Evolutionary conservation across 2,113 vertebrate species (phyloP).

Genomic region (Ictidomys tridecemlineatus): DNA sequence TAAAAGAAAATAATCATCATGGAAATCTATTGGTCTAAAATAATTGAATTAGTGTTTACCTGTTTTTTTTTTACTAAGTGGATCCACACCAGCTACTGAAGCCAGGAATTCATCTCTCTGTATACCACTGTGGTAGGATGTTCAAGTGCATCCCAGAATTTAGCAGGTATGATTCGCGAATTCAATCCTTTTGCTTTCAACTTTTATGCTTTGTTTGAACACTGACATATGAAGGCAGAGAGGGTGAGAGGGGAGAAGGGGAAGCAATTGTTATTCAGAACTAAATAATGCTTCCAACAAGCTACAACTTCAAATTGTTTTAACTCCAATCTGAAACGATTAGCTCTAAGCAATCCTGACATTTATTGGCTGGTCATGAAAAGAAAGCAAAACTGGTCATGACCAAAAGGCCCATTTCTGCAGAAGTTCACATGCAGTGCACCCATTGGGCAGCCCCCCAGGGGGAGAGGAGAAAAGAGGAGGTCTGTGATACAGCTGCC

Average conservation of each 20-base stretch:
- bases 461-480: constrained; percentile 80
- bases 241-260: not conserved
- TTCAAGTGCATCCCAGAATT: not conserved
- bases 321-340: constrained; percentile 75
- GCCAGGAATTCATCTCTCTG: not conserved
- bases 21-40: not conserved
- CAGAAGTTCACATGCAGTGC: constrained; percentile 86
- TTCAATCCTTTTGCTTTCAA: not conserved
- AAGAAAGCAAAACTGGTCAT: constrained; percentile 83
- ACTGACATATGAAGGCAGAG: not conserved
- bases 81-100: not conserved
- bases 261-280: not conserved
- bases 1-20: constrained; percentile 34
- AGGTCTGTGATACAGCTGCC: constrained; percentile 85
- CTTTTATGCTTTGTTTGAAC: not conserved
- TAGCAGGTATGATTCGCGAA: not conserved
- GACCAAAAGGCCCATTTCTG: constrained; percentile 83
- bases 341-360: constrained; percentile 81
- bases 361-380: constrained; percentile 82
- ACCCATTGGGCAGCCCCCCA: constrained; percentile 78
- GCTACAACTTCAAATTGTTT: constrained; percentile 72
- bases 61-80: not conserved
- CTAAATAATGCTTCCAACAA: not conserved
- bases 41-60: not conserved
- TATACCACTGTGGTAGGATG: not conserved